Evolutionary conservation across 2,797 vertebrate species (phyloP), one percentile per base, ranked within the genome.

Genomic region (Lophius americanus): DNA sequence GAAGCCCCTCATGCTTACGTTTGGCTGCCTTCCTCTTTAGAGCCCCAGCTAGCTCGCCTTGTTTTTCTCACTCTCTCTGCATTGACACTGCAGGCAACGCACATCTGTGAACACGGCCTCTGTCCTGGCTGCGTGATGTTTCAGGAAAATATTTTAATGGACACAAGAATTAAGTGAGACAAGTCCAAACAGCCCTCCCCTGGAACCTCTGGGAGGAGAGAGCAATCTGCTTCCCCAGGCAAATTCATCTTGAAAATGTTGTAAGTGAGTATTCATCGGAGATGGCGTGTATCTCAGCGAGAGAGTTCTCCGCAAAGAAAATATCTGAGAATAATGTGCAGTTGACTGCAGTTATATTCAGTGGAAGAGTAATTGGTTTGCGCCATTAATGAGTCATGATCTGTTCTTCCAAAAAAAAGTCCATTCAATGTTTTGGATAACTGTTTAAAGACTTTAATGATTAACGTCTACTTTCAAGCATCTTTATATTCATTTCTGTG

Each of bases 101-200:
- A 58, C 82, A 82, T 79, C 83, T 80, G 70, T 33, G 57, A 86
- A 82, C 80, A 78, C 83, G 64, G 77, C 59, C 49, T 51, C 54
- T 36, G 73, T 82, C 76, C 68, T 44, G 46, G 76, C 75, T 38
- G 38, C 60, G 59, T 76, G 60, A 82, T 82, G 75, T 76, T 74
- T 77, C 83, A 75, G 75, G 86, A 81, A 90, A 91, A 91, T 79
- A 85, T 88, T 90, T 92, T 90, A 91, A 92, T 92, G 88, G 88
- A 83, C 69, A 41, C 64, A 47, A 77, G 81, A 91, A 92, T 92
- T 92, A 91, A 84, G 84, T 61, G 37, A 75, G 88, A 87, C 90
- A 87, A 90, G 90, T 92, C 86, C 79, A 90, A 92, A 90, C 90
- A 78, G 70, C 79, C 64, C 55, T 82, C 64, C 64, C 44, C 68